Base-by-base conservation (phyloP, 2,888 invertebrate species). In the Dichetophora obliterata region DNA sequence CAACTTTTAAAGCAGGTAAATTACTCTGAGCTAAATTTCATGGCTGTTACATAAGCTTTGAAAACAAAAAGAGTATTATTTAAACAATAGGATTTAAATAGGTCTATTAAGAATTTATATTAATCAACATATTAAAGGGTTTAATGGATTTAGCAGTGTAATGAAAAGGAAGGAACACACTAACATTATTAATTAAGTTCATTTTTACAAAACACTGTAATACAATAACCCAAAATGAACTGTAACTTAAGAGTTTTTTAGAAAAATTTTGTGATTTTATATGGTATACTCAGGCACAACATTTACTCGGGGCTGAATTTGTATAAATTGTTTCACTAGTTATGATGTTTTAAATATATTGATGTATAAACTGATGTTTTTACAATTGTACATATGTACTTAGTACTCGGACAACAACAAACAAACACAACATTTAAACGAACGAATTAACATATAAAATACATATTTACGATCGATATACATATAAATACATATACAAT, bases 271-370 rank as follows among this genome's bases (percentile, higher is more conserved):
- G 1, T 9, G 11, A 27, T 4, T 19, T 22, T 34, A 11, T 37
- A 48, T 68, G 48, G 34, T 74, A 83, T 82, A 83, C 82, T 80
- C 80, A 83, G 82, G 83, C 83, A 83, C 83, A 83, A 83, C 82
- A 82, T 80, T 81, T 75, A 77, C 63, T 68, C 72, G 59, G 54
- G 59, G 24, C 73, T 27, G n/a, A 70, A 70, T 65, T 22, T 68
- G 24, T 50, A 24, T 19, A 31, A 31, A 3, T 31, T n/a, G 24
- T 61, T 0, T 59, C 82, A 19, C 24, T 66, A 19, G 63, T 31
- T 63, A 22, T 31, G 63, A 19, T 69, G 22, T 14, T 24, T 50
- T 48, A 14, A 3, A n/a, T 52, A 69, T 22, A 43, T 16, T 3
- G 31, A 6, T 16, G 6, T 66, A 34, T 27, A 37, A 14, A 37